These are phyloP conservation scores for Cervus canadensis DNA, from an alignment of 2,113 vertebrate species.

Conservation along the genomic window DNA sequence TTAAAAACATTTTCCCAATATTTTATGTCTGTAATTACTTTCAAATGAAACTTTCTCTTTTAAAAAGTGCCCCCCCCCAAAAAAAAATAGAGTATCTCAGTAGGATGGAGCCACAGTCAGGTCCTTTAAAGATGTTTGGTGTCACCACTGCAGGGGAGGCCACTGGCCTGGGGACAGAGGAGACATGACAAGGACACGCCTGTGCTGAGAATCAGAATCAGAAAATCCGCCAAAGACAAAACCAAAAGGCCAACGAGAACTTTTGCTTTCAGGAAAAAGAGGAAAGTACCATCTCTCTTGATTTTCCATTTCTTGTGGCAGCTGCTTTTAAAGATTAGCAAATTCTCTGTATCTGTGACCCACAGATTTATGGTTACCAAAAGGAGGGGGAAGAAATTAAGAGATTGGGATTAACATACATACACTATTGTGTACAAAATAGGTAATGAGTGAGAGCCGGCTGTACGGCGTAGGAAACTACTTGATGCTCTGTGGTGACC, in stretches of 20 bases:
- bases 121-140: neutral
- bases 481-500: neutral
- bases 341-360: neutral
- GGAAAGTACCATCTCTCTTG: neutral
- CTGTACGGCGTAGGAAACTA: too few species aligned
- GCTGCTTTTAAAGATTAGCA: neutral
- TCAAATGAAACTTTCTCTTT: neutral
- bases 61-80: neutral
- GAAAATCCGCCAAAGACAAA: neutral
- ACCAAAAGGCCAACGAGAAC: neutral
- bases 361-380: neutral
- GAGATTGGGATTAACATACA: neutral
- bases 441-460: too few species aligned
- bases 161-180: fast-evolving
- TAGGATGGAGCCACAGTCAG: neutral
- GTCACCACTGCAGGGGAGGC: too few species aligned
- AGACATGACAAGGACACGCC: neutral
- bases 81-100: neutral
- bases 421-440: neutral
- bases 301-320: neutral
- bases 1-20: neutral
- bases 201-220: neutral
- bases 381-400: neutral
- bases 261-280: neutral
- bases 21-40: neutral